Conservation (phyloP, 2,113 vertebrate species). For the Platichthys flesus region DNA sequence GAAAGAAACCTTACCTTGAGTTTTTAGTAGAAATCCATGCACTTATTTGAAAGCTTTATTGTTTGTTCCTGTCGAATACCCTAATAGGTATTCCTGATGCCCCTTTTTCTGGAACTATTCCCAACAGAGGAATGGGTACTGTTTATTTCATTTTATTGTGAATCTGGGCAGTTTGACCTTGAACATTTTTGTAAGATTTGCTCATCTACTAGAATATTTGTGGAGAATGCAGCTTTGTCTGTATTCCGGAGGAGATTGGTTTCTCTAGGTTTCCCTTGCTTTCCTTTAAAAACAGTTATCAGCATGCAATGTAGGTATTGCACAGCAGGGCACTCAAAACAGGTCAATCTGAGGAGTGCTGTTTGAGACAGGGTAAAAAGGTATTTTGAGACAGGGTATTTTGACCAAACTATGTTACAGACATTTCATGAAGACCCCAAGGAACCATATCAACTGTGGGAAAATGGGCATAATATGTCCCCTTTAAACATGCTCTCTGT, state of each 20-base stretch:
- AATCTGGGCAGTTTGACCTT: neutral
- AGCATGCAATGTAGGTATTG: neutral
- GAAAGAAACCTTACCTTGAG: slow-evolving; percentile 28
- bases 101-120: neutral
- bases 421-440: too few species aligned
- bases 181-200: neutral
- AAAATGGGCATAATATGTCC: too few species aligned
- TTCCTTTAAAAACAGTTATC: neutral
- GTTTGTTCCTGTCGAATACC: slow-evolving; percentile 15
- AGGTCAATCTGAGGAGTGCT: too few species aligned
- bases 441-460: too few species aligned
- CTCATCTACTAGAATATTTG: slow-evolving; percentile 11
- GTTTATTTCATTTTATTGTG: too few species aligned
- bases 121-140: too few species aligned
- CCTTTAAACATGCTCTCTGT: too few species aligned
- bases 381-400: too few species aligned
- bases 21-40: slow-evolving; percentile 30
- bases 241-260: neutral
- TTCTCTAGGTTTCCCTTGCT: neutral
- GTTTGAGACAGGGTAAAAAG: too few species aligned
- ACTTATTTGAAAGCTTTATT: slow-evolving; percentile 39
- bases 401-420: too few species aligned
- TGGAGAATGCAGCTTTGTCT: neutral
- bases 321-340: neutral
- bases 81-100: slow-evolving; percentile 29